These are phyloP conservation scores for Philypnodon macrostomus DNA, from an alignment of 2,797 vertebrate genomes.

Conservation along the genomic window DNA sequence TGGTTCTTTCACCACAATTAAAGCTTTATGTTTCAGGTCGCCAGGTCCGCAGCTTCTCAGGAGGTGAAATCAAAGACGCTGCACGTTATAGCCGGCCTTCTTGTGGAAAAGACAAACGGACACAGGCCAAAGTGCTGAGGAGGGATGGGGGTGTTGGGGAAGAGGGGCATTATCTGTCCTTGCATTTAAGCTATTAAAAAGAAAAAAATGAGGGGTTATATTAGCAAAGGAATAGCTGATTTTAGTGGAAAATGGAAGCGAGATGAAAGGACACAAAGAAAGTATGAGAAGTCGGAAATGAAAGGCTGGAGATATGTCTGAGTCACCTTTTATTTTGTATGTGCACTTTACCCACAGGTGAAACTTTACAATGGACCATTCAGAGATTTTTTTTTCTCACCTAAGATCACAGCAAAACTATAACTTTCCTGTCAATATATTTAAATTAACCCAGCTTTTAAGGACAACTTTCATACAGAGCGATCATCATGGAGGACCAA, in stretches of 20 bases:
- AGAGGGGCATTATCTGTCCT: slow-evolving; percentile 52
- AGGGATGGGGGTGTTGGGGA: no score
- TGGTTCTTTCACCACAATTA: slow-evolving; percentile 59
- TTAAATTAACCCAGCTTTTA: slow-evolving; percentile 41
- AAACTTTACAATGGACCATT: slow-evolving; percentile 18
- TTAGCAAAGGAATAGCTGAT: slow-evolving; percentile 26
- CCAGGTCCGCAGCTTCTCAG: slow-evolving; percentile 35
- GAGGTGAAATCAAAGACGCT: slow-evolving; percentile 70
- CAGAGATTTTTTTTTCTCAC: slow-evolving; percentile 28
- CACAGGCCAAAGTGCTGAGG: slow-evolving; percentile 21
- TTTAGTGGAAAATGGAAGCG: slow-evolving; percentile 20
- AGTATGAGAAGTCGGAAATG: slow-evolving; percentile 19
- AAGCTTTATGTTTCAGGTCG: slow-evolving; percentile 58
- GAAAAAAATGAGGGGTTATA: slow-evolving; percentile 11
- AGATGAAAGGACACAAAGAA: slow-evolving; percentile 18
- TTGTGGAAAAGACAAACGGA: slow-evolving; percentile 25
- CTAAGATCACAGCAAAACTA: no score
- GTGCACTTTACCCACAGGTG: slow-evolving; percentile 30
- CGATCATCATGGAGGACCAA: no score
- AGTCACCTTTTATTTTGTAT: slow-evolving; percentile 37
- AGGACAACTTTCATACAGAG: no score
- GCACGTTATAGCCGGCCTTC: slow-evolving; percentile 28
- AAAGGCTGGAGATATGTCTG: slow-evolving; percentile 40
- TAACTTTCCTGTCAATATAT: slow-evolving; percentile 43
- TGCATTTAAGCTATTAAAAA: slow-evolving; percentile 55